Evolutionary conservation across 2,113 vertebrate species (phyloP), one percentile per base, ranked within the genome.

Genomic region (Rhipidura dahli): DNA sequence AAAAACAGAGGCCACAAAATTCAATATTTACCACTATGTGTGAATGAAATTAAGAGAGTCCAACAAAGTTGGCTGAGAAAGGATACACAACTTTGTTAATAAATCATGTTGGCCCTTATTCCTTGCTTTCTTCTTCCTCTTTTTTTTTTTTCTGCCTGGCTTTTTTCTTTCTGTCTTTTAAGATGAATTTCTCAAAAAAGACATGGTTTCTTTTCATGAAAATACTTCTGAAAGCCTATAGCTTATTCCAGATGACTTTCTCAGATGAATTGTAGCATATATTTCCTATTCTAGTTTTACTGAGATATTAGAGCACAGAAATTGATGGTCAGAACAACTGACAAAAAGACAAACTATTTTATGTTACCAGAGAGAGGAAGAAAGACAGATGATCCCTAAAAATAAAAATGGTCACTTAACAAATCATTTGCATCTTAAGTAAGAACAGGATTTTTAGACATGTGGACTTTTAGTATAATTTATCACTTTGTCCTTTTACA

Each of bases 1-100:
- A 78, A 90, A 81, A 90, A 63, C 80, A 93, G 54, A 95, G 68
- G 63, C 82, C 27, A 16, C 93, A 94, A 89, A 96, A 93, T 92
- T 87, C 59, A 85, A 56, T 78, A 69, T 93, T 93, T 76, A 53
- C 53, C 70, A 35, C 79, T 93, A 37, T 39, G 6, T 70, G 60
- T 45, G 84, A 88, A 60, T 70, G 82, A 97, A 94, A 68, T 71
- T 8, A 80, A 94, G 45, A 56, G 78, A 83, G 20, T 72, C 59
- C 66, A 49, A 72, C 42, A 53, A 56, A 75, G 40, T 21, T 71
- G 53, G 11, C 37, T 75, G 7, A 75, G 60, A 78, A 68, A 26
- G 19, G 28, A n/a, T 77, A 39, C 44, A 49, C 17, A 71, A 4
- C 30, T 81, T 70, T 28, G 47, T 65, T 83, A 53, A 92, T 90